Conservation (phyloP, 2,888 invertebrate genomes). For the Ypsolopha sequella region DNA sequence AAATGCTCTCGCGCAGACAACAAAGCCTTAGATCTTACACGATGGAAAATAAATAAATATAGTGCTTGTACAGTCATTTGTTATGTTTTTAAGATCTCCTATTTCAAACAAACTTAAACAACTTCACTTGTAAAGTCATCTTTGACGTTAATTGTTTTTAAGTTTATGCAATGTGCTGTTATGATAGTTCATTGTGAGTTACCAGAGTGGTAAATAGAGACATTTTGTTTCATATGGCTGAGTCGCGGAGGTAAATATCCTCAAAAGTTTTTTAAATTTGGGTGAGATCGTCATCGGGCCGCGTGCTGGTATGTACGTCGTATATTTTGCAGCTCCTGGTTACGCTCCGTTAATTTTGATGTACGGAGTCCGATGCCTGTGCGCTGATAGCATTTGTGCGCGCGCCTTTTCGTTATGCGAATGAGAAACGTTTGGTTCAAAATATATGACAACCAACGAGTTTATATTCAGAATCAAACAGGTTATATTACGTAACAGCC, state of each 20-base stretch:
- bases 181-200: not conserved
- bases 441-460: not conserved
- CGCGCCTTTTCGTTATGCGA: slow-evolving; percentile 7
- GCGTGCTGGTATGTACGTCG: slow-evolving; percentile 16
- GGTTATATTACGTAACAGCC: too few relatives aligned
- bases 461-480: not conserved
- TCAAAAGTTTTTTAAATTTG: not conserved
- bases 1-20: not conserved
- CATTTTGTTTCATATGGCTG: slow-evolving; percentile 28
- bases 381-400: slow-evolving; percentile 26
- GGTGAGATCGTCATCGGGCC: not conserved
- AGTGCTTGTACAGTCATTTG: not conserved
- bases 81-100: not conserved
- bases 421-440: not conserved
- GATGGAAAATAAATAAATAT: too few relatives aligned
- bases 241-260: slow-evolving; percentile 23
- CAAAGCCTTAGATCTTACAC: not conserved
- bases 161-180: not conserved
- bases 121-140: too few relatives aligned
- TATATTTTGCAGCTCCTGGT: slow-evolving; percentile 27
- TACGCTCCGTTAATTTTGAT: slow-evolving; percentile 52
- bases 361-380: slow-evolving; percentile 37
- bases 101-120: not conserved
- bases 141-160: not conserved
- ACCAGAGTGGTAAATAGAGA: slow-evolving; percentile 5